A percentile compares a stretch with the other conserved stretches of the same genome.
Evolutionary conservation across 2,888 invertebrate genomes (phyloP).

Genomic region (Dilophus febrilis): DNA sequence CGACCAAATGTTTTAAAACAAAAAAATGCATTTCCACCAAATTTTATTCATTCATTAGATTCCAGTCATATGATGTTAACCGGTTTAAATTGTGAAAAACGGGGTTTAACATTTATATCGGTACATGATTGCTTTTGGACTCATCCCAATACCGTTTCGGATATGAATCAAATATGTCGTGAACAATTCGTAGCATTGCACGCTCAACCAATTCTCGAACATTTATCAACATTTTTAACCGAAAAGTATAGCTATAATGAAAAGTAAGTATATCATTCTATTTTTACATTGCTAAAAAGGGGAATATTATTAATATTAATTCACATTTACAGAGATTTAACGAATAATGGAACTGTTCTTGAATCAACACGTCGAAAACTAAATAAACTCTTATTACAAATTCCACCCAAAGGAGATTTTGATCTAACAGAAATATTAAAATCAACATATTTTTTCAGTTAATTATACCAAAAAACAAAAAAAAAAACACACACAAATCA

Average conservation of each 20-base stretch:
- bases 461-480: too few species aligned
- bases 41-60: conserved; percentile 97
- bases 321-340: conserved; percentile 29
- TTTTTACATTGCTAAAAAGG: conserved; percentile 3
- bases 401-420: conserved; percentile 63
- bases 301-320: conserved; percentile 4
- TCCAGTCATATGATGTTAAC: conserved; percentile 99
- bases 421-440: conserved; percentile 54
- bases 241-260: conserved; percentile 46
- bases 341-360: conserved; percentile 32
- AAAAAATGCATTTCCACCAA: conserved; percentile 96
- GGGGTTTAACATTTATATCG: conserved; percentile 79
- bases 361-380: conserved; percentile 43
- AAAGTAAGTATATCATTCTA: conserved; percentile 35
- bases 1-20: conserved; percentile 75
- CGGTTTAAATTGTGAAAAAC: conserved; percentile 66
- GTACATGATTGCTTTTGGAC: conserved; percentile 99
- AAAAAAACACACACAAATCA: too few species aligned
- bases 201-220: conserved; percentile 76
- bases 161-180: conserved; percentile 92
- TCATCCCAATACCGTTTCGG: conserved; percentile 70
- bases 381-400: conserved; percentile 38
- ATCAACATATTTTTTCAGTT: conserved; percentile 82
- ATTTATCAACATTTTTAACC: conserved; percentile 59
- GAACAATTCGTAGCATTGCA: conserved; percentile 96